These are phyloP conservation scores for Orchestes rusci DNA, from an alignment of 2,888 invertebrate genomes.

Conservation along the genomic window DNA sequence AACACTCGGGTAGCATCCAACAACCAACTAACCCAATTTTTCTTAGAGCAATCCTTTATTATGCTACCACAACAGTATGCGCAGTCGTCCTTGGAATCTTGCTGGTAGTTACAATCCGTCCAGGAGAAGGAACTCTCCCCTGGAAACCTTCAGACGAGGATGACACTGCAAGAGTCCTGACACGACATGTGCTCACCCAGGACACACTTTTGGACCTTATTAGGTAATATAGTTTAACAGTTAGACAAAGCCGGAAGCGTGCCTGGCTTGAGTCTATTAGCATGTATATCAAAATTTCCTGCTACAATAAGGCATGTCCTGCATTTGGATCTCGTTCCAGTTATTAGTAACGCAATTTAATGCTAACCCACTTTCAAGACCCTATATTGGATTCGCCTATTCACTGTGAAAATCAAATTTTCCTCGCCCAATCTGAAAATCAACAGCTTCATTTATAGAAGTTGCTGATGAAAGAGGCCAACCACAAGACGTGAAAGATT, in stretches of 20 bases:
- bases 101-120: slow-evolving; percentile 80
- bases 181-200: slow-evolving; percentile 65
- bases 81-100: slow-evolving; percentile 89
- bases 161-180: slow-evolving; percentile 40
- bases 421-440: too few species aligned
- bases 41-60: slow-evolving; percentile 79
- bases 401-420: too few species aligned
- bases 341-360: too few species aligned
- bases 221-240: too few species aligned
- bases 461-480: too few species aligned
- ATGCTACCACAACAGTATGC: slow-evolving; percentile 83
- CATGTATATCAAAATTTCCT: slow-evolving; percentile 42
- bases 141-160: slow-evolving; percentile 39
- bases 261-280: slow-evolving; percentile 41
- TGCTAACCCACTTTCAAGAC: too few species aligned
- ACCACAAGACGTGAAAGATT: too few species aligned
- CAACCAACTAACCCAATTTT: too few species aligned
- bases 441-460: too few species aligned
- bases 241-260: slow-evolving; percentile 42
- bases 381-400: too few species aligned
- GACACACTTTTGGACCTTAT: slow-evolving; percentile 90
- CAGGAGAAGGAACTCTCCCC: slow-evolving; percentile 52
- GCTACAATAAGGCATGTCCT: slow-evolving; percentile 43
- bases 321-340: too few species aligned
- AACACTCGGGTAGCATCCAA: too few species aligned